Base-by-base conservation (phyloP, 2,888 invertebrate genomes). In the Oxycera nigricornis region DNA sequence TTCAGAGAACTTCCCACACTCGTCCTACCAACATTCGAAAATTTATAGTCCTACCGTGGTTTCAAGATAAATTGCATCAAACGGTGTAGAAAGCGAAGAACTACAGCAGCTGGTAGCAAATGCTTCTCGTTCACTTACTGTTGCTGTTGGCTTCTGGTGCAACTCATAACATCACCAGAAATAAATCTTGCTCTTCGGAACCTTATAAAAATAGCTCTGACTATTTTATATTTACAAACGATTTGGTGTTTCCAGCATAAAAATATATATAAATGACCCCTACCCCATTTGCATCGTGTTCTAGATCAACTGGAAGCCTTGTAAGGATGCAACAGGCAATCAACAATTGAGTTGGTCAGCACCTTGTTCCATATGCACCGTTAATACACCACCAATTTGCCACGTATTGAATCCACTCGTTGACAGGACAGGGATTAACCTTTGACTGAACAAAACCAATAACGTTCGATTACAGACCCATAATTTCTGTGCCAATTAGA, bases 311-410 rank as follows among this genome's bases (percentile, higher is more conserved):
- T 14, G 28, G 9, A 39, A 11, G 57, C 39, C 28, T 55, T 35
- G 57, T 24, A 26, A 14, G 28, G 26, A 28, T 55, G 75, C 75
- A 75, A 75, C 75, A 75, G 68, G 73, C 57, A 41, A 73, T 68
- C 73, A 75, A 75, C 75, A 75, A 73, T 75, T 75, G 75, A 61
- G 52, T 59, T 73, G 67, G 73, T 70, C 73, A 59, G 62, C 73
- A 41, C 26, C 55, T 22, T 24, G 39, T 22, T 7, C 31, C 39
- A 31, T 50, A 24, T 39, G 9, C 3, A 55, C 55, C 46, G 17
- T 46, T 17, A 17, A 46, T 39, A 14, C 20, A 28, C 24, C 35
- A 55, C 4, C 30, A 11, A 41, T 22, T n/a, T 59, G 26, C 24
- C 72, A 57, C 39, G 41, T 14, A 72, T 72, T 28, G 39, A 59